Percentiles rank a stretch among this genome's conserved stretches.
phyloP scores from a whole-genome alignment of 2,797 vertebrate genomes.

The Thripadectes ignobilis region DNA sequence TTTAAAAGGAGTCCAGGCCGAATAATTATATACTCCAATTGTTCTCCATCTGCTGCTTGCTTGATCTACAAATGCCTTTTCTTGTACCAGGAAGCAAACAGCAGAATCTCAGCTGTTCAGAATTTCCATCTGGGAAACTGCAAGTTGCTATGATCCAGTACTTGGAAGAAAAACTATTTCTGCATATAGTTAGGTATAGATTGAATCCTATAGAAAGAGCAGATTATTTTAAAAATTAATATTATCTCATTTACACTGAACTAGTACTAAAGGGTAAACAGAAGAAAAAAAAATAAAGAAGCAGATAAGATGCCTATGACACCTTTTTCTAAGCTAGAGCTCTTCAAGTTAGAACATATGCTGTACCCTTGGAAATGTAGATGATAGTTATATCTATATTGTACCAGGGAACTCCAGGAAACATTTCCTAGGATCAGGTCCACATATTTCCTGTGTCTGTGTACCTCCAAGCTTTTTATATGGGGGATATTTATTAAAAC shows the following conservation, averaged over 20 bases:
- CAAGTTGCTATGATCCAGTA: not conserved
- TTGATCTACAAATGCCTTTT: slow-evolving; percentile 69
- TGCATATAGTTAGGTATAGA: not conserved
- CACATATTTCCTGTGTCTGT: not conserved
- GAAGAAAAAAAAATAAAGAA: not conserved
- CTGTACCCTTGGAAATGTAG: not conserved
- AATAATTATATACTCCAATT: slow-evolving; percentile 70
- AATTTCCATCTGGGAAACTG: slow-evolving; percentile 53
- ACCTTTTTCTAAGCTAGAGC: not conserved
- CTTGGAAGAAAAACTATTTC: not conserved
- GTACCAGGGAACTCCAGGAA: not conserved
- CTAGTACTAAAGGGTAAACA: not conserved
- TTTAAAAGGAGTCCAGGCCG: slow-evolving; percentile 37
- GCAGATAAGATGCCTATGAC: not conserved
- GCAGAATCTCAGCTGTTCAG: slow-evolving; percentile 59
- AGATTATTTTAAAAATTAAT: not conserved
- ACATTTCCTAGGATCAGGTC: not conserved
- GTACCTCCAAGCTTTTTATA: not conserved
- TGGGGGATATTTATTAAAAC: not conserved
- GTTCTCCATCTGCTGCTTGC: slow-evolving; percentile 58
- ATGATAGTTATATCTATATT: not conserved
- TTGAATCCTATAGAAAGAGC: not conserved
- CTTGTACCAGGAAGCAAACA: slow-evolving; percentile 58
- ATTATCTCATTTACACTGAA: not conserved
- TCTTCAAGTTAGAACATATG: not conserved